phyloP scores from a whole-genome alignment of 2,113 vertebrate species.

The Leucoraja erinaceus region DNA sequence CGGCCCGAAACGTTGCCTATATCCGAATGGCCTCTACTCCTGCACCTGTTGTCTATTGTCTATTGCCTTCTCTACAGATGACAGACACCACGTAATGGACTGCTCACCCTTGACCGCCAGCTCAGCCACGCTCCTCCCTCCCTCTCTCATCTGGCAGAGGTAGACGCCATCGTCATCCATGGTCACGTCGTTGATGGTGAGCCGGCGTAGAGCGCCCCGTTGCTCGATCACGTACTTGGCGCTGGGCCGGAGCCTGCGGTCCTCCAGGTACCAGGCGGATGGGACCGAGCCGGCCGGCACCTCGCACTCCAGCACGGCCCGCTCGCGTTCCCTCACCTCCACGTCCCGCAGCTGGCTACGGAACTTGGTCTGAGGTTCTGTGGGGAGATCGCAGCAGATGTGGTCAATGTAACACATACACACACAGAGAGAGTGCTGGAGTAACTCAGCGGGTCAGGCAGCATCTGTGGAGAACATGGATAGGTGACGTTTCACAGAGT shows the following conservation, averaged over 20 bases:
- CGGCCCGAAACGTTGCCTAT: too few relatives aligned
- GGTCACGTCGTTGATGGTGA: conserved; percentile 81
- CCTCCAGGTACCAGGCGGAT: conserved; percentile 90
- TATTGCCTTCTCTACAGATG: too few relatives aligned
- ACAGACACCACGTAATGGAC: too few relatives aligned
- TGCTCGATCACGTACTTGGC: conserved; percentile 91
- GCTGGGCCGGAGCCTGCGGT: conserved; percentile 81
- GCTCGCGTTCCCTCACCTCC: conserved; percentile 79
- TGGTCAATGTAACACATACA: too few relatives aligned
- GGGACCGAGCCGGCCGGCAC: conserved; percentile 83
- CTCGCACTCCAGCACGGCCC: conserved; percentile 86
- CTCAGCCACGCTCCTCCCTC: conserved; percentile 84
- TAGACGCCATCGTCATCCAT: conserved; percentile 89
- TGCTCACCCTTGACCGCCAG: conserved; percentile 85
- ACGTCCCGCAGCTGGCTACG: conserved; percentile 79
- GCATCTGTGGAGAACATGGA: too few relatives aligned
- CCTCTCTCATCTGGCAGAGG: conserved; percentile 90
- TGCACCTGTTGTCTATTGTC: too few relatives aligned
- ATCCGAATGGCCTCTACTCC: too few relatives aligned
- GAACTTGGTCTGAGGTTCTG: conserved; percentile 83
- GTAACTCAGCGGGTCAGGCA: too few relatives aligned
- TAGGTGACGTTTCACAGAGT: too few relatives aligned
- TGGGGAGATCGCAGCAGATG: not conserved
- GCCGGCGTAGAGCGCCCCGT: conserved; percentile 72
- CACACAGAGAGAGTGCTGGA: too few relatives aligned